These are phyloP conservation scores for Gymnocheta viridis DNA, from an alignment of 2,888 invertebrate genomes.

Conservation along the genomic window DNA sequence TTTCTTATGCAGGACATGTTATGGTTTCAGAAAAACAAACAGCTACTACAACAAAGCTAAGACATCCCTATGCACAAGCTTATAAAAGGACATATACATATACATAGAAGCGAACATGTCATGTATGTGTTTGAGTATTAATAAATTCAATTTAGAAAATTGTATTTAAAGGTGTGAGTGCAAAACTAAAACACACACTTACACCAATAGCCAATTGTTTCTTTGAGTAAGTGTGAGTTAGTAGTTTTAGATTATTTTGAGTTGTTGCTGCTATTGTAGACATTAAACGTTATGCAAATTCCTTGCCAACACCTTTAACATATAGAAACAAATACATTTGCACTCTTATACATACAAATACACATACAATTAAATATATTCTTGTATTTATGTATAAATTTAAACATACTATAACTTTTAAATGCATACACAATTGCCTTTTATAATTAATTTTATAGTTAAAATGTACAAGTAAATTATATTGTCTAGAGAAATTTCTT, in stretches of 20 bases:
- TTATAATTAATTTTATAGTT: conserved; percentile 73
- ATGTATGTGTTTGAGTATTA: conserved; percentile 17
- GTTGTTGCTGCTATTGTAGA: conserved; percentile 38
- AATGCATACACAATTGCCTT: conserved; percentile 69
- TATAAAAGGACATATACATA: conserved; percentile 4
- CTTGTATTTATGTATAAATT: conserved; percentile 17
- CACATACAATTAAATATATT: conserved; percentile 7
- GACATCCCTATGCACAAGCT: conserved; percentile 1
- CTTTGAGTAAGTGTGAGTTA: conserved; percentile 5
- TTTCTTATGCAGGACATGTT: conserved; percentile 70
- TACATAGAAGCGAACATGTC: neutral
- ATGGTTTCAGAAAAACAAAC: conserved; percentile 57
- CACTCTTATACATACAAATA: neutral
- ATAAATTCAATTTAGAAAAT: conserved; percentile 65
- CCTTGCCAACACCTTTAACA: conserved; percentile 73
- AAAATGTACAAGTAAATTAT: conserved; percentile 63
- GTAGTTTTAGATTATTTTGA: conserved; percentile 41
- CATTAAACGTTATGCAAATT: conserved; percentile 72
- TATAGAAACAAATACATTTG: neutral
- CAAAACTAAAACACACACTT: neutral
- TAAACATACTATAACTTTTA: neutral
- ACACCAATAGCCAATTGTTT: conserved; percentile 5
- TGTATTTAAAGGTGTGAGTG: conserved; percentile 52
- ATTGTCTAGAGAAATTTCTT: conserved; percentile 52
- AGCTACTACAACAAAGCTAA: conserved; percentile 29